Conservation (phyloP, 2,113 vertebrate species). For the Procavia capensis region DNA sequence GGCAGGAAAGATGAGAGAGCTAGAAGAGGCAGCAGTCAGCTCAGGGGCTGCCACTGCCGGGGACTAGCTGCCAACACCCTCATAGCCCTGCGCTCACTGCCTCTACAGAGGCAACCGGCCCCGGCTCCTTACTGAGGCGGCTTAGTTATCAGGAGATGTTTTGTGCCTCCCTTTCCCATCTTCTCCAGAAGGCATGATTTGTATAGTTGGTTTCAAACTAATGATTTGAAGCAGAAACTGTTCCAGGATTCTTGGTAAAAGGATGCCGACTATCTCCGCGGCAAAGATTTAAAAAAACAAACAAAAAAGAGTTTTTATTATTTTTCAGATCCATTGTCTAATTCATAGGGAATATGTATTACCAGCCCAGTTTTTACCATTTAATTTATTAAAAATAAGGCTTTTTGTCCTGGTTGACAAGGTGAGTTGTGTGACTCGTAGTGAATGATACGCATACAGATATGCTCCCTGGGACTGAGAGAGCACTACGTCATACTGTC, state of each 20-base stretch:
- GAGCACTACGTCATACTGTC: not conserved
- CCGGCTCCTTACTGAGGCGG: not conserved
- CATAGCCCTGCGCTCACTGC: not conserved
- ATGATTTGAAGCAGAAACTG: constrained; percentile 47
- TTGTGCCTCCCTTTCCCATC: not conserved
- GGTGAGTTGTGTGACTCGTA: constrained; percentile 40
- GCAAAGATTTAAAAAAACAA: constrained; percentile 48
- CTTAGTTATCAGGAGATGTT: not conserved
- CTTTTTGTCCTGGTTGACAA: constrained; percentile 27
- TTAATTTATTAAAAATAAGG: constrained; percentile 62
- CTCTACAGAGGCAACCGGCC: not conserved
- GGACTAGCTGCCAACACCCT: not conserved
- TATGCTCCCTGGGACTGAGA: not conserved
- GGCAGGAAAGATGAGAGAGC: not conserved
- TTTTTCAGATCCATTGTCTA: constrained; percentile 73
- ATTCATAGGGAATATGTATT: constrained; percentile 26
- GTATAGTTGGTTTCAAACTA: not conserved
- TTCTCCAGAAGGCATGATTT: constrained; percentile 27
- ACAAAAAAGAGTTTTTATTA: constrained; percentile 35
- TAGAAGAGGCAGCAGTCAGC: not conserved
- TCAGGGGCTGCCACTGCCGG: not conserved
- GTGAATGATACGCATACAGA: not conserved
- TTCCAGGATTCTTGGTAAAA: constrained; percentile 6
- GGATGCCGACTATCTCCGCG: not conserved
- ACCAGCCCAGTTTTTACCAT: constrained; percentile 16